Evolutionary conservation across 2,113 vertebrate species (phyloP), one percentile per base, ranked within the genome.

Genomic region (Bettongia penicillata): DNA sequence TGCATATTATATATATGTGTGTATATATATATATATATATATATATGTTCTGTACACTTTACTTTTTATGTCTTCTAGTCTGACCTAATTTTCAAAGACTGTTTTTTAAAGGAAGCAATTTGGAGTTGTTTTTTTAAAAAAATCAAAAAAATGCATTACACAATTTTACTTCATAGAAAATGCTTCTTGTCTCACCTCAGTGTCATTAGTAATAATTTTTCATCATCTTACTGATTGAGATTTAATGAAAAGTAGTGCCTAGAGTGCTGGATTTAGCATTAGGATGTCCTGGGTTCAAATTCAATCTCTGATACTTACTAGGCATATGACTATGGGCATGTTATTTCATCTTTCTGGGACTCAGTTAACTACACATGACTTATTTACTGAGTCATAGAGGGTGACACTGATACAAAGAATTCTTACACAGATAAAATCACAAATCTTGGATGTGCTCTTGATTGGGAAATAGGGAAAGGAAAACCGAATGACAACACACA

Each of bases 51-150:
- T 24, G 28, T 52, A 93, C 90, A 25, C 19, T 89, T 96, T 93
- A 93, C n/a, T 95, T 93, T 77, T 94, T 95, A 49, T 96, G 51
- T 51, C 94, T n/a, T 96, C 97, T 96, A 91, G 93, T 51, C 92
- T 90, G 43, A 0, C 93, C 94, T 37, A 89, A 31, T 91, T 96
- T 96, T 97, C 95, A 95, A 49, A 96, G 43, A 96, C 24, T 96
- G 96, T 94, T 95, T 96, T 91, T 96, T 96, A 93, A 97, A 98
- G 55, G 48, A 26, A 51, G 84, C 8, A 96, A 94, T 91, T 90
- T 91, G 90, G 57, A 48, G 11, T 2, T 2, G 48, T 53, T 95
- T 94, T 91, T 47, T 51, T 51, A 91, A 11, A 91, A 48, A 90
- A 11, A 91, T 52, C 68, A 49, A 95, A 28, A 90, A 8, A 37